These are phyloP conservation scores for Drosophila kohkoa DNA, from an alignment of 1,140 invertebrate species.

Conservation along the genomic window DNA sequence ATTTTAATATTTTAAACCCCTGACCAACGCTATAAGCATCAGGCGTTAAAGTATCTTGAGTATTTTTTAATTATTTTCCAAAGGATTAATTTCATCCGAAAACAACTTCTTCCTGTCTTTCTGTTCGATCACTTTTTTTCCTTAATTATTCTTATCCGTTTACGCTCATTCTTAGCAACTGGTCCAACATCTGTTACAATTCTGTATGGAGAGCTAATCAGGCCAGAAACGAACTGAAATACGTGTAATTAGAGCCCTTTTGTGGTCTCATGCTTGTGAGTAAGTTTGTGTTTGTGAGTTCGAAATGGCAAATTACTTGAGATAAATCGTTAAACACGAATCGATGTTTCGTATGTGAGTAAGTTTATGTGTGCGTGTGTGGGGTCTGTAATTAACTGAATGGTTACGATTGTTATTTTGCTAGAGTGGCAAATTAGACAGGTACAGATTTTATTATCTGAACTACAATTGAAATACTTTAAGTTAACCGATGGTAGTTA, in stretches of 20 bases:
- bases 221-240: constrained; percentile 50
- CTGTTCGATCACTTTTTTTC: constrained; percentile 35
- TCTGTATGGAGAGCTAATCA: constrained; percentile 43
- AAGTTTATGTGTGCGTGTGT: constrained; percentile 4
- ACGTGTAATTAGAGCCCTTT: constrained; percentile 70
- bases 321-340: constrained; percentile 39
- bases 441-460: neutral
- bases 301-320: constrained; percentile 46
- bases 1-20: too few relatives aligned
- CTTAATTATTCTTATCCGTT: constrained; percentile 71
- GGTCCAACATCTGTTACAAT: constrained; percentile 69
- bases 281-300: constrained; percentile 26
- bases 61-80: constrained; percentile 17
- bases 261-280: constrained; percentile 19
- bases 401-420: neutral
- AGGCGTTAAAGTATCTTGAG: constrained; percentile 2
- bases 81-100: neutral
- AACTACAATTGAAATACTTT: neutral
- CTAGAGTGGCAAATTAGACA: neutral
- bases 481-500: neutral
- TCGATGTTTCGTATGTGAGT: neutral
- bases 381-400: constrained; percentile 43
- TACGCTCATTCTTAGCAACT: constrained; percentile 18
- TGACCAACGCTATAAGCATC: too few relatives aligned
- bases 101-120: constrained; percentile 16